A percentile compares a stretch with the other conserved stretches of the same genome.
Evolutionary conservation across 2,888 invertebrate species (phyloP).

Genomic region (Mamestra brassicae): DNA sequence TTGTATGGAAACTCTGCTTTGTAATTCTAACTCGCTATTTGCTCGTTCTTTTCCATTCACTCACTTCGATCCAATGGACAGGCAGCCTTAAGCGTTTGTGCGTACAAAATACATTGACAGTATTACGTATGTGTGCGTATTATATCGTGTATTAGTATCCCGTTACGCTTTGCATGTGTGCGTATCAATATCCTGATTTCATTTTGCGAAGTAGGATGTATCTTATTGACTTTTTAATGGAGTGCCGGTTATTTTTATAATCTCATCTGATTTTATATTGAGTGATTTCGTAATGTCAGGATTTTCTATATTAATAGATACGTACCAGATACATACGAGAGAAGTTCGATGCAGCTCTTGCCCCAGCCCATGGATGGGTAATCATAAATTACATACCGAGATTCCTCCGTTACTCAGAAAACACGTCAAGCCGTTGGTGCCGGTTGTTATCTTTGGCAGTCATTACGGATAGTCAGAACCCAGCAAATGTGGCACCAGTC

Average conservation of each 20-base stretch:
- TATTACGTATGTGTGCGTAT: neutral
- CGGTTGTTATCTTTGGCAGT: too few relatives aligned
- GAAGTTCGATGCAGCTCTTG: too few relatives aligned
- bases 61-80: neutral
- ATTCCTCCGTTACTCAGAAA: too few relatives aligned
- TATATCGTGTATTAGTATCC: slow-evolving; percentile 9
- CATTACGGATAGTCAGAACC: too few relatives aligned
- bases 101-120: slow-evolving; percentile 16
- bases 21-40: too few relatives aligned
- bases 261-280: slow-evolving; percentile 4
- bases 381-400: too few relatives aligned
- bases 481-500: too few relatives aligned
- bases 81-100: neutral
- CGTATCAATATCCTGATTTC: slow-evolving; percentile 36
- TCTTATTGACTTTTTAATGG: slow-evolving; percentile 48
- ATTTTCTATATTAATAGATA: neutral
- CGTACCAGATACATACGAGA: neutral
- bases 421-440: too few relatives aligned
- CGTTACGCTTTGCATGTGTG: slow-evolving; percentile 8
- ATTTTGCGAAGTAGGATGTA: slow-evolving; percentile 36
- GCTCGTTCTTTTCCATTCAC: too few relatives aligned
- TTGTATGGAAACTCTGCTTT: too few relatives aligned
- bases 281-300: neutral
- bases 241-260: slow-evolving; percentile 30
- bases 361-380: too few relatives aligned